Percentiles rank a stretch among this genome's conserved stretches.
These are phyloP conservation scores for Phasia obesa DNA, from an alignment of 2,888 invertebrate species.

Conservation along the genomic window DNA sequence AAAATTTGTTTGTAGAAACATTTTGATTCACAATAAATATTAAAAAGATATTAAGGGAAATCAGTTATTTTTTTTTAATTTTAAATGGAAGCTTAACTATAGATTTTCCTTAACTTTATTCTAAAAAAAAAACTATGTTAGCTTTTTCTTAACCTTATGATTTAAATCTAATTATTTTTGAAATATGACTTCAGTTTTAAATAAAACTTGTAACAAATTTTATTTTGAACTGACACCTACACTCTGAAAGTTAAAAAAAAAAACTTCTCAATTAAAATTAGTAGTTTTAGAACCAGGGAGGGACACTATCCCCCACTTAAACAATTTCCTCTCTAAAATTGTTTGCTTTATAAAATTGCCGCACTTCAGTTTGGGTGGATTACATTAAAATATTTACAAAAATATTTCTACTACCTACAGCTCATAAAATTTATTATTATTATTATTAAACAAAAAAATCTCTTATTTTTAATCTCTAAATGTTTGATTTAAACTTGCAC, in stretches of 20 bases:
- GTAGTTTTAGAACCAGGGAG: too few species aligned
- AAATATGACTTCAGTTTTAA: not conserved
- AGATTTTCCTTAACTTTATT: too few species aligned
- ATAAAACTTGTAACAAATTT: not conserved
- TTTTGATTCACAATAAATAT: too few species aligned
- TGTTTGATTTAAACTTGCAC: slow-evolving; percentile 34
- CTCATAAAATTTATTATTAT: not conserved
- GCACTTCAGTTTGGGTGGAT: not conserved
- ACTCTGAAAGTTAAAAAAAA: not conserved
- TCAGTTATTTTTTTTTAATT: too few species aligned
- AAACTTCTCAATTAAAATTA: not conserved
- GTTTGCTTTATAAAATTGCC: not conserved
- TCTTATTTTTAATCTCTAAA: slow-evolving; percentile 30
- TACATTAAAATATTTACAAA: not conserved
- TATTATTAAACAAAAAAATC: not conserved
- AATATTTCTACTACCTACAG: not conserved
- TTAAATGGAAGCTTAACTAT: too few species aligned
- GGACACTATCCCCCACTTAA: too few species aligned
- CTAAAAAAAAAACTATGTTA: too few species aligned
- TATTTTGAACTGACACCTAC: not conserved
- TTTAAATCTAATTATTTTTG: not conserved
- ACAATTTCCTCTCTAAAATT: not conserved
- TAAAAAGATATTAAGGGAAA: too few species aligned
- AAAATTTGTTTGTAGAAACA: too few species aligned
- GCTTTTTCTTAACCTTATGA: too few species aligned